Evolutionary conservation across 2,888 invertebrate genomes (phyloP).

Genomic region (Xestia rhomboidea): DNA sequence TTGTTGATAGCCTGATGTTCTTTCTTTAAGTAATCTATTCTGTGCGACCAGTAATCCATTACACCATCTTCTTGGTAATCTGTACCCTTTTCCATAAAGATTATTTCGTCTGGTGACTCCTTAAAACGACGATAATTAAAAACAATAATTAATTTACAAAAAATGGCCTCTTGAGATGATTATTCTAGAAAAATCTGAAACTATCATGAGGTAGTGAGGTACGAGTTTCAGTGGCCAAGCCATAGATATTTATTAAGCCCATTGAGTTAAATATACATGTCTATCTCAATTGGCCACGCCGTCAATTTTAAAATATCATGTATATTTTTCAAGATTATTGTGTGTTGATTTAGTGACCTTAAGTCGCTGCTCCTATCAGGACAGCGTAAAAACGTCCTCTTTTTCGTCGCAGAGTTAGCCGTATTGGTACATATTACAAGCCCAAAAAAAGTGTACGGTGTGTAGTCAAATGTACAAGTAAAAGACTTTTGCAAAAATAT

Average conservation of each 20-base stretch:
- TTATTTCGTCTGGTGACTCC: conserved; percentile 73
- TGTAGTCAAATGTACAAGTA: no score
- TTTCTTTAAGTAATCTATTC: conserved; percentile 83
- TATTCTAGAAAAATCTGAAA: not conserved
- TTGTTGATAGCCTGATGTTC: conserved; percentile 85
- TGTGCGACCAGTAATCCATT: conserved; percentile 82
- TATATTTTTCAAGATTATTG: not conserved
- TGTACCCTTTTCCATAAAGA: conserved; percentile 70
- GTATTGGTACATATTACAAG: no score
- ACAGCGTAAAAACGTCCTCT: no score
- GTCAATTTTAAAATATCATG: not conserved
- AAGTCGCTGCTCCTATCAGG: no score
- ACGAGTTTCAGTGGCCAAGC: not conserved
- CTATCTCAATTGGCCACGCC: no score
- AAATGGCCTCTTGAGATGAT: not conserved
- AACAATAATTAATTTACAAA: not conserved
- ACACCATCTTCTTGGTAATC: conserved; percentile 73
- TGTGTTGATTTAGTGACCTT: not conserved
- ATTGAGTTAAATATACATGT: no score
- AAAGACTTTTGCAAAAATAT: no score
- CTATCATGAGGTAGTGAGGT: not conserved
- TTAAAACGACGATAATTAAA: conserved; percentile 54
- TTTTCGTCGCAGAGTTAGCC: no score
- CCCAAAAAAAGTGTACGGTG: no score
- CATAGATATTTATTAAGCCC: no score